These are phyloP conservation scores for Amblyopsis rosae DNA, from an alignment of 2,113 vertebrate genomes.

Conservation along the genomic window DNA sequence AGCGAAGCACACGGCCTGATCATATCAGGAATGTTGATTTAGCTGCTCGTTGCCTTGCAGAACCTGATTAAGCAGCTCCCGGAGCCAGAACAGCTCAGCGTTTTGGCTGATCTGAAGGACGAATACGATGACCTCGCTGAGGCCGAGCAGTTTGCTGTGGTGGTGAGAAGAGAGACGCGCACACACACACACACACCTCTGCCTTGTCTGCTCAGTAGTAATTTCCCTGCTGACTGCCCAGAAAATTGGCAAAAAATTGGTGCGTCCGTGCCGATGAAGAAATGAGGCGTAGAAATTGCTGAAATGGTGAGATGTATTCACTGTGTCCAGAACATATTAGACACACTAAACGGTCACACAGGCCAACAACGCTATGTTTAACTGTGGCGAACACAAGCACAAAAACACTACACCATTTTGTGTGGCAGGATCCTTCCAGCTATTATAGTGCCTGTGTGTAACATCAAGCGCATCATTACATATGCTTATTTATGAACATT, in stretches of 20 bases:
- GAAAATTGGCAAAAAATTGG: slow-evolving; percentile 13
- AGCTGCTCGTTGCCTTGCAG: slow-evolving; percentile 58
- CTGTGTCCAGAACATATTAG: slow-evolving; percentile 3
- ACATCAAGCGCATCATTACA: too few species aligned
- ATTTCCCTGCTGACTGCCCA: slow-evolving; percentile 21
- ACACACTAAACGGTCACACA: slow-evolving; percentile 5
- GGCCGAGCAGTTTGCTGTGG: slow-evolving; percentile 85
- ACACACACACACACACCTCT: slow-evolving; percentile 1
- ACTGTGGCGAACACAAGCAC: slow-evolving; percentile 17
- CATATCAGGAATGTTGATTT: not conserved
- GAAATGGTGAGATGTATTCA: slow-evolving; percentile 1
- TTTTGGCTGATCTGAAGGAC: slow-evolving; percentile 81
- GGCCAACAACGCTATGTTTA: slow-evolving; percentile 51
- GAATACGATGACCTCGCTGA: slow-evolving; percentile 87
- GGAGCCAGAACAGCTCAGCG: slow-evolving; percentile 73
- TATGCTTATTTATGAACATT: too few species aligned
- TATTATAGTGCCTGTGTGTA: too few species aligned
- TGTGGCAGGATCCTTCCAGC: too few species aligned
- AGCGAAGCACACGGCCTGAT: not conserved
- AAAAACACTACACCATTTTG: too few species aligned
- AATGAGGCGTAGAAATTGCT: slow-evolving; percentile 13
- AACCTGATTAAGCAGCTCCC: slow-evolving; percentile 86
- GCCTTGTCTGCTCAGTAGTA: not conserved
- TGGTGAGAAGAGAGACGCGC: slow-evolving; percentile 70
- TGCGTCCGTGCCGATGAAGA: not conserved